phyloP scores from a whole-genome alignment of 2,113 vertebrate species.

The Pluvialis apricaria region DNA sequence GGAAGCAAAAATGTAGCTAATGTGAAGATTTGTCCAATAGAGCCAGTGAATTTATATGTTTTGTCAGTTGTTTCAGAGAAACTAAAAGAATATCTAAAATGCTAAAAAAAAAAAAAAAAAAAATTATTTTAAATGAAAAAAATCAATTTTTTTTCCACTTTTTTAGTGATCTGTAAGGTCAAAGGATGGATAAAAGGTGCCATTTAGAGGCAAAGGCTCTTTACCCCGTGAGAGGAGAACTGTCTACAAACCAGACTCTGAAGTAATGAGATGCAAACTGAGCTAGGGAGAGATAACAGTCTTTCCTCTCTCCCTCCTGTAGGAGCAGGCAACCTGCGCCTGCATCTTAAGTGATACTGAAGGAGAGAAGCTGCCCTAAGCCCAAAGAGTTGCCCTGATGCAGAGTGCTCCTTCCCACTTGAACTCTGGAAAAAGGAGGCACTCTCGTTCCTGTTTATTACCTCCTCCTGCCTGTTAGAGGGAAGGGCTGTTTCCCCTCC shows the following conservation, averaged over 20 bases:
- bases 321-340: not conserved
- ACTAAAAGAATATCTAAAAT: not conserved
- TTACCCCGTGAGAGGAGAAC: not conserved
- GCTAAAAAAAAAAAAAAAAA: fast-evolving
- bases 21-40: not conserved
- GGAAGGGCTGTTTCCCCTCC: not conserved
- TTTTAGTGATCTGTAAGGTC: not conserved
- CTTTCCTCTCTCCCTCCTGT: not conserved
- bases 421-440: not conserved
- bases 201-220: not conserved
- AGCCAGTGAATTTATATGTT: not conserved
- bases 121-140: not conserved
- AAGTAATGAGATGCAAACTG: not conserved
- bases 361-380: not conserved
- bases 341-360: not conserved
- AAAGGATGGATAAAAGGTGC: not conserved
- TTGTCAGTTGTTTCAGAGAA: not conserved
- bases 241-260: not conserved
- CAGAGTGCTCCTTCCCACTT: not conserved
- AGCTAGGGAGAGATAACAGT: not conserved
- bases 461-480: not conserved
- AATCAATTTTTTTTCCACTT: not conserved
- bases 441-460: not conserved
- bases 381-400: not conserved
- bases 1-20: not conserved